Evolutionary conservation across 2,113 vertebrate species (phyloP).

Genomic region (Neodontobutis hainanensis): DNA sequence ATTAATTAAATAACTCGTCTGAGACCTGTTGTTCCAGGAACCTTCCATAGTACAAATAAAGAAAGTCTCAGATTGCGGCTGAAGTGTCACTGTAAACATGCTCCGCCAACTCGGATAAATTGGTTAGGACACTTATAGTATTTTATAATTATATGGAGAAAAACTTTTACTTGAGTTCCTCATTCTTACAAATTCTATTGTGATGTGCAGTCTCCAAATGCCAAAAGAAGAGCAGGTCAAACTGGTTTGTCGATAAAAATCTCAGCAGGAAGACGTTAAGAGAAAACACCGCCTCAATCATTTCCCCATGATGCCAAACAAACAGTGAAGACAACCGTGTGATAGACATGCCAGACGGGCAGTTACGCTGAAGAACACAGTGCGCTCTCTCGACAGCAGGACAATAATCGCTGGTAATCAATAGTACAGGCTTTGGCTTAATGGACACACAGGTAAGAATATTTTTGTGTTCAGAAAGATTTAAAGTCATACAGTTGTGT

Average conservation of each 20-base stretch:
- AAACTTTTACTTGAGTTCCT: not conserved
- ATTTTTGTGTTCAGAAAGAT: not conserved
- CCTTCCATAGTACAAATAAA: not conserved
- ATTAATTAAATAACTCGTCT: not conserved
- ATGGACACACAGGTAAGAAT: constrained; percentile 60
- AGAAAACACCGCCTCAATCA: constrained; percentile 35
- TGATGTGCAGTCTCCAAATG: not conserved
- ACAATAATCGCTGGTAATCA: not conserved
- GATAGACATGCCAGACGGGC: constrained; percentile 11
- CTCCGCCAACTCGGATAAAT: not conserved
- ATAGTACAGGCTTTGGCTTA: constrained; percentile 3
- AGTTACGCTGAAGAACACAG: not conserved
- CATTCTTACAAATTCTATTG: constrained; percentile 16
- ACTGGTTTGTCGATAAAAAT: constrained; percentile 56
- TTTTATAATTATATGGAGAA: too few relatives aligned
- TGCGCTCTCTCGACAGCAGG: not conserved
- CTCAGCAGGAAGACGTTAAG: constrained; percentile 45
- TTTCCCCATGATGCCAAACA: constrained; percentile 37
- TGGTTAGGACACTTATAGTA: not conserved
- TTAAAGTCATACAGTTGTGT: not conserved
- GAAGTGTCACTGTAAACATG: not conserved
- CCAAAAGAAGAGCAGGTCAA: constrained; percentile 50
- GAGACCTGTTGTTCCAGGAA: not conserved
- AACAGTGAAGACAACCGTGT: constrained; percentile 27
- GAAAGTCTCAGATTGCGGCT: not conserved